A percentile compares a stretch with the other conserved stretches of the same genome.
Conservation (phyloP, 1,140 invertebrate genomes). For the Pseudomyrmex cubaensis region DNA sequence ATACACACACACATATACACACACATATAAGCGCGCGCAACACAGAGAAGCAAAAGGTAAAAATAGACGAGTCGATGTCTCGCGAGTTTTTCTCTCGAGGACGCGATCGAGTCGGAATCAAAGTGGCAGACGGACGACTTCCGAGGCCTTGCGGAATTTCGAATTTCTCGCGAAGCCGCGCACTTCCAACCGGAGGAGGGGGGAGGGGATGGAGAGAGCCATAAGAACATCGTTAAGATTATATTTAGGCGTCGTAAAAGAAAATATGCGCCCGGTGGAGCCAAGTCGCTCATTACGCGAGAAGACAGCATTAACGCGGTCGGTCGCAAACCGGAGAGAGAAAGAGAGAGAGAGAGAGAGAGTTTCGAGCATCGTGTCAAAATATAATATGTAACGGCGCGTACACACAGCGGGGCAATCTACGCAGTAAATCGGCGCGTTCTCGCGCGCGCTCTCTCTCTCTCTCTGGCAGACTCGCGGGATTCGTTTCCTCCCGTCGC, state of each 20-base stretch:
- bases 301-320: conserved; percentile 81
- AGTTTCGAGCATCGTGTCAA: conserved; percentile 75
- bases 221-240: conserved; percentile 84
- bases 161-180: conserved; percentile 63
- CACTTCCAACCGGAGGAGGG: conserved; percentile 44
- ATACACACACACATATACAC: neutral
- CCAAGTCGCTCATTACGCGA: conserved; percentile 84
- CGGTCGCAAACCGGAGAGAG: conserved; percentile 60
- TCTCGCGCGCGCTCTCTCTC: neutral
- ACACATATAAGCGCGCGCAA: neutral
- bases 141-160: conserved; percentile 62
- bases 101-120: conserved; percentile 19
- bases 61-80: neutral
- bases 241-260: conserved; percentile 85
- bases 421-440: conserved; percentile 46
- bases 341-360: conserved; percentile 27
- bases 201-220: conserved; percentile 37
- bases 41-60: conserved; percentile 2
- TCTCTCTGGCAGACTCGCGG: neutral
- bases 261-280: conserved; percentile 84
- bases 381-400: conserved; percentile 32
- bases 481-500: conserved; percentile 8
- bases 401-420: conserved; percentile 50
- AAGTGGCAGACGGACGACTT: neutral
- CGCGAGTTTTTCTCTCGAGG: conserved; percentile 13